phyloP scores from a whole-genome alignment of 2,888 invertebrate species.

The Chesias legatella region DNA sequence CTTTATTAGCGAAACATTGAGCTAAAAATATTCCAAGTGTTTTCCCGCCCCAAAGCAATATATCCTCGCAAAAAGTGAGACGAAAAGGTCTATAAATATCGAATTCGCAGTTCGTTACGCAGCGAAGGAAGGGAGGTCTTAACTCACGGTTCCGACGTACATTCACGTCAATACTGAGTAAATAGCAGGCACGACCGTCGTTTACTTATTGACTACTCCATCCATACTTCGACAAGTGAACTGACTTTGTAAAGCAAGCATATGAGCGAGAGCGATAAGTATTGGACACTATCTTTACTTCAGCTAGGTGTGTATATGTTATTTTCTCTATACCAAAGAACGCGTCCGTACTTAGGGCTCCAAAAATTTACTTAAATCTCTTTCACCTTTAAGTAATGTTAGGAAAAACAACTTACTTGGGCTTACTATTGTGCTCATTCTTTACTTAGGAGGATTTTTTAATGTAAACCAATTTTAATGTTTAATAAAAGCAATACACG shows the following conservation, averaged over 20 bases:
- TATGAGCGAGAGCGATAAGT: no score
- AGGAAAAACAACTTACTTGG: no score
- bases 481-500: no score
- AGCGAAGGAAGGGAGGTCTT: slow-evolving; percentile 37
- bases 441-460: no score
- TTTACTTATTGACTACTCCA: slow-evolving; percentile 9
- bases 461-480: no score
- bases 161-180: slow-evolving; percentile 15
- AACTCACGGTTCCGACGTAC: slow-evolving; percentile 31
- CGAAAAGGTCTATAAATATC: slow-evolving; percentile 42
- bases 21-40: slow-evolving; percentile 24
- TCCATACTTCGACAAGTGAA: slow-evolving; percentile 1
- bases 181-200: slow-evolving; percentile 7
- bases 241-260: background rate
- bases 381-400: no score
- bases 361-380: no score
- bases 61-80: slow-evolving; percentile 38
- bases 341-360: no score
- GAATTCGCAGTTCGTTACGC: slow-evolving; percentile 47
- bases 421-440: no score
- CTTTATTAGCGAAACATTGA: slow-evolving; percentile 31
- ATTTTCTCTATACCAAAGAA: no score
- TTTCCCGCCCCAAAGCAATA: slow-evolving; percentile 35
- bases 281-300: no score
- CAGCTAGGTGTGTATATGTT: no score